Evolutionary conservation across 2,113 vertebrate genomes (phyloP), one percentile per base, ranked within the genome.

Genomic region (Pitta sordida): DNA sequence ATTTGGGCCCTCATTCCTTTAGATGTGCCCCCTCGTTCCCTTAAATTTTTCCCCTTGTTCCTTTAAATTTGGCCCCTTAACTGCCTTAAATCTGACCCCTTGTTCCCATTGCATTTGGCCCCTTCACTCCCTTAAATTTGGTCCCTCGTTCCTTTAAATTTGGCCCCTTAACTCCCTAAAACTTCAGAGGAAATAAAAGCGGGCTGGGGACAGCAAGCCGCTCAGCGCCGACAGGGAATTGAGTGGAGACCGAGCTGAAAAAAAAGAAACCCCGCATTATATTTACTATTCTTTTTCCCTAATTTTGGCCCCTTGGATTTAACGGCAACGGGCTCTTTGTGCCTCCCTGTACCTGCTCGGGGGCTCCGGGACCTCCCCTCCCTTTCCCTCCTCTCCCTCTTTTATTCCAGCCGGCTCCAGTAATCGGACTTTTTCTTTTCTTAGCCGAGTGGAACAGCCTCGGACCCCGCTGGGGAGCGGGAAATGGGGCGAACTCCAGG

Each of bases 361-460:
- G 2, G 71, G 64, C 77, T 81, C 55, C 6, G 3, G 43, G 64
- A 9, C 27, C 36, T n/a, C 68, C 69, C 41, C 14, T n/a, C 9
- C 32, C 23, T 15, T 30, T 10, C 64, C 63, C 67, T 75, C 30
- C 39, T 14, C 29, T 68, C 83, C 48, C 36, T 84, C 55, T 88
- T 91, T 92, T 26, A n/a, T 91, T 65, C 34, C 74, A 26, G 73
- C 41, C 36, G 6, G 48, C 85, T 74, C 80, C 87, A 64, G 53
- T 30, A 48, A 49, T 76, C 75, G 11, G 78, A 78, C 86, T 95
- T 95, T 94, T 92, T 96, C 79, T 86, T 83, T 70, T 91, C 87
- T 88, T 53, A 91, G 65, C 88, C 46, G 26, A 95, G 83, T 95
- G 96, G 96, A 97, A 97, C 96, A 89, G 90, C 58, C 78, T 34